Percentiles rank a stretch among this genome's conserved stretches.
Conservation (phyloP, 2,797 vertebrate genomes). For the Caiman crocodilus region DNA sequence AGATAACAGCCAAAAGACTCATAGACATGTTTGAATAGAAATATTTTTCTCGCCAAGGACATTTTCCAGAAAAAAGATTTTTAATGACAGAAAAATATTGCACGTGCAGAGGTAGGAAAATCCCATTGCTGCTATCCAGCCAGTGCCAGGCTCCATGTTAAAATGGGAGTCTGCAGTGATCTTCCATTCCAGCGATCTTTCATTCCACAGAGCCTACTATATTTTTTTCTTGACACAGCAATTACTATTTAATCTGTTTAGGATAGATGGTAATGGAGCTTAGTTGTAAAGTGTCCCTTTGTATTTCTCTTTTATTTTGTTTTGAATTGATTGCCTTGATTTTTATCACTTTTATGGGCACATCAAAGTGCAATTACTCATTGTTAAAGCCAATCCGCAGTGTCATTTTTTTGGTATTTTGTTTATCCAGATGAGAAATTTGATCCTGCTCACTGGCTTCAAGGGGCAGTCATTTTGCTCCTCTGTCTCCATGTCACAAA, state of each 20-base stretch:
- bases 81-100: slow-evolving; percentile 12
- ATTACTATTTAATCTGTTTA: slow-evolving; percentile 83
- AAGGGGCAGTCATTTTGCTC: slow-evolving; percentile 16
- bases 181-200: slow-evolving; percentile 58
- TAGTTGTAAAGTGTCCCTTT: slow-evolving; percentile 83
- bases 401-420: slow-evolving; percentile 77
- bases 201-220: slow-evolving; percentile 61
- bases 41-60: slow-evolving; percentile 9
- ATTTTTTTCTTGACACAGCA: slow-evolving; percentile 82
- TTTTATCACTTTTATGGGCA: slow-evolving; percentile 79
- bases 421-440: slow-evolving; percentile 71
- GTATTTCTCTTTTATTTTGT: slow-evolving; percentile 80
- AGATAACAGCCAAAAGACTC: not conserved
- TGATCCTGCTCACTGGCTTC: slow-evolving; percentile 63
- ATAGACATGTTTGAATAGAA: not conserved
- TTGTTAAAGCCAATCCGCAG: slow-evolving; percentile 81
- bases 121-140: not conserved
- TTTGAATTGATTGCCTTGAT: slow-evolving; percentile 80
- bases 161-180: slow-evolving; percentile 28
- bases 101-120: slow-evolving; percentile 26
- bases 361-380: slow-evolving; percentile 81
- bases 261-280: slow-evolving; percentile 78
- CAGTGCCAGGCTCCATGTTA: not conserved
- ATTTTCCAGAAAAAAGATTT: not conserved
- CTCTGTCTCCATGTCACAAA: slow-evolving; percentile 24